phyloP scores from a whole-genome alignment of 2,113 vertebrate species.

The Syngnathus scovelli region DNA sequence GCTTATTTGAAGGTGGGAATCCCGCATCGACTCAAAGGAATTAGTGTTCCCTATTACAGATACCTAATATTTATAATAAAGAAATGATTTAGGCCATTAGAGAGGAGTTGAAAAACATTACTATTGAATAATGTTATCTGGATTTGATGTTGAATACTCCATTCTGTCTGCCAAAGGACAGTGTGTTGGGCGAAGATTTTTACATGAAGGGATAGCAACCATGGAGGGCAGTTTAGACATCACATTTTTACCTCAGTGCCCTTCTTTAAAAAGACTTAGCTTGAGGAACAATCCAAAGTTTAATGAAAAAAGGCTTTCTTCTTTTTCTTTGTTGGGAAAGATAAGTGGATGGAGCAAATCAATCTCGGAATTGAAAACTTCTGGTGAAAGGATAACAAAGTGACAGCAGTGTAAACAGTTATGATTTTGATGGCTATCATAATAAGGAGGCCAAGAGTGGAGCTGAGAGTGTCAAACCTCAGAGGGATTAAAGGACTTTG shows the following conservation, averaged over 20 bases:
- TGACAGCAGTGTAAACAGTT: slow-evolving; percentile 62
- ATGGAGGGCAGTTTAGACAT: slow-evolving; percentile 42
- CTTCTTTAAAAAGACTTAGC: slow-evolving; percentile 51
- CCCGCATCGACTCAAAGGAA: slow-evolving; percentile 85
- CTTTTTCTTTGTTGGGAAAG: slow-evolving; percentile 39
- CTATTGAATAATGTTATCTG: slow-evolving; percentile 85
- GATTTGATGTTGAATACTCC: slow-evolving; percentile 74
- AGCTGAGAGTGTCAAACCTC: slow-evolving; percentile 36
- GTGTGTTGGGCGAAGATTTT: slow-evolving; percentile 49
- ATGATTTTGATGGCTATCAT: slow-evolving; percentile 69
- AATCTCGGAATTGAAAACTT: slow-evolving; percentile 69
- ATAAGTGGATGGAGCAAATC: slow-evolving; percentile 63
- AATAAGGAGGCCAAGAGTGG: slow-evolving; percentile 41
- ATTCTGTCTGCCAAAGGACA: slow-evolving; percentile 72
- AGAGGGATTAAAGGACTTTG: slow-evolving; percentile 44
- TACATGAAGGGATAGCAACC: slow-evolving; percentile 57
- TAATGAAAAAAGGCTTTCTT: slow-evolving; percentile 54
- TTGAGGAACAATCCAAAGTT: slow-evolving; percentile 57
- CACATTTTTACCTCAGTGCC: slow-evolving; percentile 37
- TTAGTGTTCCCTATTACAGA: slow-evolving; percentile 84
- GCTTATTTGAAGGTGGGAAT: slow-evolving; percentile 85
- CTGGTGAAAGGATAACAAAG: slow-evolving; percentile 49
- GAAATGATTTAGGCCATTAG: slow-evolving; percentile 92
- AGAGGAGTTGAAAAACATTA: slow-evolving; percentile 92
- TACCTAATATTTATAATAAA: slow-evolving; percentile 97